These are phyloP conservation scores for Galagoides demidoff DNA, from an alignment of 2,797 vertebrate species.

Conservation along the genomic window DNA sequence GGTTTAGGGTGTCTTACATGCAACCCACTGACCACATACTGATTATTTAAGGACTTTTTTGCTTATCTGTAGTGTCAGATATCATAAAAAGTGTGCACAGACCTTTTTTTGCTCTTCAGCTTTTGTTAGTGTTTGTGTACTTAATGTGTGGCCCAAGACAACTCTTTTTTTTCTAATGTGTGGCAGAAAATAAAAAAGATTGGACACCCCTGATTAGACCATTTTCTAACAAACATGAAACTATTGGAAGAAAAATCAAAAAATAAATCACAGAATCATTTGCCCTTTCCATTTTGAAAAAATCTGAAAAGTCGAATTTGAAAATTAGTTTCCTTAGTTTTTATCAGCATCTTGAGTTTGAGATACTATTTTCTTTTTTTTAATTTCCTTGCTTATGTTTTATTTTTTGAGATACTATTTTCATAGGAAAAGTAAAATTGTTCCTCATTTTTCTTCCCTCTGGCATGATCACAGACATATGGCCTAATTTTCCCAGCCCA, in stretches of 20 bases:
- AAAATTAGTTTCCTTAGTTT: constrained; percentile 69
- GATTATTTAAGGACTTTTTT: too few species aligned
- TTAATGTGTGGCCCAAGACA: too few species aligned
- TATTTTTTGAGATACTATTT: constrained; percentile 54
- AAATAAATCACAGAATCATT: background rate
- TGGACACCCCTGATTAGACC: background rate
- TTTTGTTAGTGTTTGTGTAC: too few species aligned
- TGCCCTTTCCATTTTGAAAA: constrained; percentile 50
- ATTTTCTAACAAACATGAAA: constrained; percentile 10
- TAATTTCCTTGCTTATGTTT: too few species aligned
- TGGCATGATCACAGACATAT: background rate
- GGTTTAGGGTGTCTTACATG: too few species aligned
- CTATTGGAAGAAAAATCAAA: background rate
- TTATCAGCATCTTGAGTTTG: constrained; percentile 43
- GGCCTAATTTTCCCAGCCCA: background rate
- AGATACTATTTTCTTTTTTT: constrained; percentile 51
- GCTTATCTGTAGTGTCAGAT: too few species aligned
- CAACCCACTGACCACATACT: too few species aligned
- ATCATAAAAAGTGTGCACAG: too few species aligned
- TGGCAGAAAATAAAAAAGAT: too few species aligned
- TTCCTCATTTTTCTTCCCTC: constrained; percentile 27
- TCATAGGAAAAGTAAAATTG: constrained; percentile 46
- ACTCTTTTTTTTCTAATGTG: too few species aligned
- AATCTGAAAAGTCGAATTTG: background rate
- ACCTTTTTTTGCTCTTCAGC: too few species aligned